phyloP scores from a whole-genome alignment of 1,140 invertebrate species.

The Drosophila navojoa region DNA sequence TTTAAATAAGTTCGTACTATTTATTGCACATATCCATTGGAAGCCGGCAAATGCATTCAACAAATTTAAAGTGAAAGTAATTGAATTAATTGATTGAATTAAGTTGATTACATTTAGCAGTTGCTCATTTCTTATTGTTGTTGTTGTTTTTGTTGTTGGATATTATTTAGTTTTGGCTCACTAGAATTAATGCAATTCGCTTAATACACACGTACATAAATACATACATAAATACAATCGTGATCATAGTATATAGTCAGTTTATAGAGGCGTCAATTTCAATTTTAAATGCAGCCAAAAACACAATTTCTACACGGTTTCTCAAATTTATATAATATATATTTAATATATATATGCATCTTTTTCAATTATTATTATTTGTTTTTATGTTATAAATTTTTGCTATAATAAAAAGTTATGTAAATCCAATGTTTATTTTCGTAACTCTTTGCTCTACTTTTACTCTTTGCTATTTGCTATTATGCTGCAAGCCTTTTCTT shows the following conservation, averaged over 20 bases:
- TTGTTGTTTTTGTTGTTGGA: slow-evolving; percentile 14
- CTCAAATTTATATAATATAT: slow-evolving; percentile 24
- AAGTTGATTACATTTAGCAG: background rate
- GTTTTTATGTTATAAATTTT: slow-evolving; percentile 58
- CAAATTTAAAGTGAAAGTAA: background rate
- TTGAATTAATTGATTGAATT: background rate
- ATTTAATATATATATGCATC: slow-evolving; percentile 10
- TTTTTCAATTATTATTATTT: slow-evolving; percentile 1
- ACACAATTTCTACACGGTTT: slow-evolving; percentile 52
- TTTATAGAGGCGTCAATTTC: slow-evolving; percentile 52
- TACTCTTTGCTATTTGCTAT: slow-evolving; percentile 33
- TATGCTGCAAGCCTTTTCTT: slow-evolving; percentile 31
- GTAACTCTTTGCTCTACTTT: slow-evolving; percentile 7
- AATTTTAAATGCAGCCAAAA: slow-evolving; percentile 74
- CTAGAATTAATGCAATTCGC: slow-evolving; percentile 72
- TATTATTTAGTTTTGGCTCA: slow-evolving; percentile 40
- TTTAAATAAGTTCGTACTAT: slow-evolving; percentile 37
- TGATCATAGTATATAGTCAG: slow-evolving; percentile 75
- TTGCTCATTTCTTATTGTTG: slow-evolving; percentile 12
- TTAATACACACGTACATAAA: slow-evolving; percentile 75
- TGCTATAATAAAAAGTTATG: slow-evolving; percentile 68
- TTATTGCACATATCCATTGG: slow-evolving; percentile 11
- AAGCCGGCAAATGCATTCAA: slow-evolving; percentile 2
- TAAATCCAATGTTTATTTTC: slow-evolving; percentile 42
- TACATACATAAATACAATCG: slow-evolving; percentile 79